These are phyloP conservation scores for Scelioninae gen. 1 DNA, from an alignment of 2,888 invertebrate species.

Conservation along the genomic window DNA sequence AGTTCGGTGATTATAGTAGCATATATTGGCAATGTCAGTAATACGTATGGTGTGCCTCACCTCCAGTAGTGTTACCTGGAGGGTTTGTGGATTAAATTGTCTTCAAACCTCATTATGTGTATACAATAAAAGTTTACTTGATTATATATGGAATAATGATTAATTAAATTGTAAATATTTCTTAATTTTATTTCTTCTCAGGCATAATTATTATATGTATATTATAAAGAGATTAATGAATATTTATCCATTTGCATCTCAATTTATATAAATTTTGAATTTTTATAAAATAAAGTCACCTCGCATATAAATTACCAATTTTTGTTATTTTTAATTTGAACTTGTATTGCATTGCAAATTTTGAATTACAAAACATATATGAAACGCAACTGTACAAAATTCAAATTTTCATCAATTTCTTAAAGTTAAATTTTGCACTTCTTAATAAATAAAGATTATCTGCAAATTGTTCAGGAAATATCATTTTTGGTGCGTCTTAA, in stretches of 20 bases:
- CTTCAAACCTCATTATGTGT: constrained; percentile 49
- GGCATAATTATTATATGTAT: no score
- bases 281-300: no score
- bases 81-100: constrained; percentile 79
- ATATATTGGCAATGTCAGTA: constrained; percentile 80
- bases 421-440: background rate
- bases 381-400: background rate
- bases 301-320: no score
- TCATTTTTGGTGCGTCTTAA: constrained; percentile 3
- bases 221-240: no score
- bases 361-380: no score
- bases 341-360: no score
- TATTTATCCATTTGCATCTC: no score
- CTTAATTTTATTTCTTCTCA: no score
- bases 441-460: constrained; percentile 30
- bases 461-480: background rate
- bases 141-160: background rate
- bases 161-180: constrained; percentile 5
- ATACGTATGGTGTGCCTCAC: constrained; percentile 77
- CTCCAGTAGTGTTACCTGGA: constrained; percentile 66
- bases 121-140: constrained; percentile 24
- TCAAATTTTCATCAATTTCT: background rate
- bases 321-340: no score
- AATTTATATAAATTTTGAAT: background rate
- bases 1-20: constrained; percentile 82